A percentile compares a stretch with the other conserved stretches of the same genome.
Evolutionary conservation across 2,888 invertebrate genomes (phyloP).

Genomic region (Argyresthia albistria): DNA sequence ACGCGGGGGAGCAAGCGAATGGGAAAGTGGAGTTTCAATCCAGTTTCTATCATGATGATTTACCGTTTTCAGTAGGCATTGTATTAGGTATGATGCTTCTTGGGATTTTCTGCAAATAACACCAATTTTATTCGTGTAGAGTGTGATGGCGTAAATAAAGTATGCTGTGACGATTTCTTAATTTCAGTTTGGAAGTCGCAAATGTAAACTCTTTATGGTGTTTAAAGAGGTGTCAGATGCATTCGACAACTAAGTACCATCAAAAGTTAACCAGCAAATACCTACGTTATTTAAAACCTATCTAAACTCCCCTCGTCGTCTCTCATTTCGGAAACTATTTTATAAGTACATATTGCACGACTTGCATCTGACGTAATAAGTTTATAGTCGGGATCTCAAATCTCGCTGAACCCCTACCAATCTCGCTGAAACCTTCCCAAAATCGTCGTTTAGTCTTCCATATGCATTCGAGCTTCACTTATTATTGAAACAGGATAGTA

Average conservation of each 20-base stretch:
- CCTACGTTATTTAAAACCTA: no score
- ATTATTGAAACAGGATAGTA: conserved; percentile 56
- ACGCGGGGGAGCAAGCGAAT: no score
- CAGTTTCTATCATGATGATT: no score
- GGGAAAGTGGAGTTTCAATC: no score
- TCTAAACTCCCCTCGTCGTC: no score
- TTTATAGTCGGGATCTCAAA: neutral
- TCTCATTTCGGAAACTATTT: no score
- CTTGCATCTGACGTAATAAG: neutral
- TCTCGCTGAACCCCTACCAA: neutral
- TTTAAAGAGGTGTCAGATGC: neutral
- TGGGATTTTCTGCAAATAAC: conserved; percentile 41
- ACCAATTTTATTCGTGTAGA: conserved; percentile 59
- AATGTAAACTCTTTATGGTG: neutral
- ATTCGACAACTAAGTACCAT: no score
- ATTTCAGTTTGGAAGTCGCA: neutral
- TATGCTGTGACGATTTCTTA: conserved; percentile 24
- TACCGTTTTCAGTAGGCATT: no score
- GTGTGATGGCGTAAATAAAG: conserved; percentile 39
- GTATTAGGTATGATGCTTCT: no score
- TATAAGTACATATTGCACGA: neutral
- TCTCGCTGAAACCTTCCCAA: neutral
- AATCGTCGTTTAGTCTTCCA: conserved; percentile 54
- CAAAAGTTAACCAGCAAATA: no score
- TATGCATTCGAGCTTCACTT: conserved; percentile 49